These are phyloP conservation scores for Paramormyrops kingsleyae DNA, from an alignment of 2,113 vertebrate genomes.

Conservation along the genomic window DNA sequence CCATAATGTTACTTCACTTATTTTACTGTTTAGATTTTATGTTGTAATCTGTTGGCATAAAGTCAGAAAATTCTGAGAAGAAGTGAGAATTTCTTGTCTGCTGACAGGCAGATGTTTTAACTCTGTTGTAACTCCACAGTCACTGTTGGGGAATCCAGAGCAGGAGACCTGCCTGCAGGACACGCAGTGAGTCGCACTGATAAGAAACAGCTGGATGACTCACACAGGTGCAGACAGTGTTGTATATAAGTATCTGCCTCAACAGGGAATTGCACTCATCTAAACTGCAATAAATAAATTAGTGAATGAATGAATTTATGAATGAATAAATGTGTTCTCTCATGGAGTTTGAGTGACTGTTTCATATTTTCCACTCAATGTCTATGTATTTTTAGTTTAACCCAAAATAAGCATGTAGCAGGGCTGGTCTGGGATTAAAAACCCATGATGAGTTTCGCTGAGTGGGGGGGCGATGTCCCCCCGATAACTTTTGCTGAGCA, in stretches of 20 bases:
- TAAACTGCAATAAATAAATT: not conserved
- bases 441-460: not conserved
- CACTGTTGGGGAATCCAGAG: not conserved
- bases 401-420: not conserved
- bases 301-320: not conserved
- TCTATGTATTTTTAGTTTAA: not conserved
- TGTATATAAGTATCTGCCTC: not conserved
- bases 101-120: not conserved
- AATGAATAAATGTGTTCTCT: not conserved
- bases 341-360: not conserved
- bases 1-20: not conserved
- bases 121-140: not conserved
- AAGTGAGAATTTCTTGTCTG: not conserved
- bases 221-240: not conserved
- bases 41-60: not conserved
- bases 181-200: not conserved
- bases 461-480: not conserved
- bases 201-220: not conserved
- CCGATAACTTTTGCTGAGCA: not conserved
- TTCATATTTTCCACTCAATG: not conserved
- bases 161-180: not conserved
- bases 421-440: not conserved
- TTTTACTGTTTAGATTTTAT: not conserved
- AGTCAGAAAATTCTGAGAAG: not conserved
- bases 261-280: not conserved